phyloP scores from a whole-genome alignment of 2,888 invertebrate species.

The Diabrotica balteata region DNA sequence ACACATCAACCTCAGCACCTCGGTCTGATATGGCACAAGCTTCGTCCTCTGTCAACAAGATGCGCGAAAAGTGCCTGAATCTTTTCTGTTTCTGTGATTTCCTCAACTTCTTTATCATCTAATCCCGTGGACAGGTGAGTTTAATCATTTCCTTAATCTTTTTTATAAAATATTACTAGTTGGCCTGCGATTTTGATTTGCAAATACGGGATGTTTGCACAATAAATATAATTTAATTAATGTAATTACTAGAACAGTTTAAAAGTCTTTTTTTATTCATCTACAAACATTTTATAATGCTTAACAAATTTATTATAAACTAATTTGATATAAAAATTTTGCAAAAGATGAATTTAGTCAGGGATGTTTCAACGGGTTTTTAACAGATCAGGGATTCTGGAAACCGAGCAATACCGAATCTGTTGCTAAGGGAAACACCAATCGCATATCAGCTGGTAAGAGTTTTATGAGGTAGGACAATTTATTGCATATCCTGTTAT shows the following conservation, averaged over 20 bases:
- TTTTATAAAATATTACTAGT: background rate
- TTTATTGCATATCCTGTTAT: too few relatives aligned
- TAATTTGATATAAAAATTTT: too few relatives aligned
- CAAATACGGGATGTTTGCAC: too few relatives aligned
- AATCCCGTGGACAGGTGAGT: conserved; percentile 16
- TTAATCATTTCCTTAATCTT: background rate
- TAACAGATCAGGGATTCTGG: background rate
- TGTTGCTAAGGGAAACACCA: conserved; percentile 3
- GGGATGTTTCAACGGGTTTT: too few relatives aligned
- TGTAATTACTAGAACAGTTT: too few relatives aligned
- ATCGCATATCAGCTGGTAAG: background rate
- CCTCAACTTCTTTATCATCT: conserved; percentile 14
- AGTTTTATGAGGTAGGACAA: background rate
- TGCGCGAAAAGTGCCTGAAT: conserved; percentile 52
- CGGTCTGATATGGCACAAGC: conserved; percentile 49
- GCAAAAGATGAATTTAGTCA: too few relatives aligned
- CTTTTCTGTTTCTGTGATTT: conserved; percentile 28
- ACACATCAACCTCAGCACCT: conserved; percentile 48
- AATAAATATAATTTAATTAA: too few relatives aligned
- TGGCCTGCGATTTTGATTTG: too few relatives aligned
- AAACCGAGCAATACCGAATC: background rate
- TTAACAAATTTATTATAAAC: too few relatives aligned
- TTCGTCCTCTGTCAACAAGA: conserved; percentile 56
- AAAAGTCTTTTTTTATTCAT: too few relatives aligned
- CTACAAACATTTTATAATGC: too few relatives aligned